These are phyloP conservation scores for Homarus gammarus DNA, from an alignment of 2,888 invertebrate genomes.

Conservation along the genomic window DNA sequence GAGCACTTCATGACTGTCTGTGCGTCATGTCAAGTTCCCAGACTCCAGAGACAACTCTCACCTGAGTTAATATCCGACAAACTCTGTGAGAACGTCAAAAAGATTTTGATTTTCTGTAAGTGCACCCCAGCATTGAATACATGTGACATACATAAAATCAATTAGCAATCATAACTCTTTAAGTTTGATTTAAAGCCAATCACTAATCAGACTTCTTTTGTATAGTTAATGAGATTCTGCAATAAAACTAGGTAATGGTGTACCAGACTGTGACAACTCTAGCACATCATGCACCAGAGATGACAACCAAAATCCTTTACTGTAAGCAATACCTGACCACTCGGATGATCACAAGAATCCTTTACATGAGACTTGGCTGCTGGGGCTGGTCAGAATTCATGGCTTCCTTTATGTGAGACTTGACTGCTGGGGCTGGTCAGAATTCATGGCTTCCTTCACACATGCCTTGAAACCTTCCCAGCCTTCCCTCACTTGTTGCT, in stretches of 20 bases:
- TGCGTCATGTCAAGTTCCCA: too few relatives aligned
- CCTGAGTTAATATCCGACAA: too few relatives aligned
- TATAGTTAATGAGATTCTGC: constrained; percentile 13
- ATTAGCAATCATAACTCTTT: too few relatives aligned
- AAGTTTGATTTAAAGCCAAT: background rate
- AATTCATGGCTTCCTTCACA: constrained; percentile 92
- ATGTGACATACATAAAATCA: too few relatives aligned
- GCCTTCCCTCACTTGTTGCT: constrained; percentile 91
- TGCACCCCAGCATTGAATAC: too few relatives aligned
- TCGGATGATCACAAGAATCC: background rate
- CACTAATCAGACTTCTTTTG: background rate
- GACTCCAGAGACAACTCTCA: too few relatives aligned
- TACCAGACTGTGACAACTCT: background rate
- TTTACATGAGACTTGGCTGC: constrained; percentile 43
- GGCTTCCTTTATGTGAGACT: constrained; percentile 81
- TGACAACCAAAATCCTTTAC: background rate
- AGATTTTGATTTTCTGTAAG: too few relatives aligned
- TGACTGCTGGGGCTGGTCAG: constrained; percentile 35
- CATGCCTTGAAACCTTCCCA: constrained; percentile 97
- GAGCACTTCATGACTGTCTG: too few relatives aligned
- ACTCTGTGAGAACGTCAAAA: too few relatives aligned
- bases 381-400: constrained; percentile 82
- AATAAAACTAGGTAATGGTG: background rate
- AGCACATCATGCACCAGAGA: background rate
- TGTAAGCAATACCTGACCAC: background rate